These are phyloP conservation scores for Monochamus alternatus DNA, from an alignment of 2,888 invertebrate species.

Conservation along the genomic window DNA sequence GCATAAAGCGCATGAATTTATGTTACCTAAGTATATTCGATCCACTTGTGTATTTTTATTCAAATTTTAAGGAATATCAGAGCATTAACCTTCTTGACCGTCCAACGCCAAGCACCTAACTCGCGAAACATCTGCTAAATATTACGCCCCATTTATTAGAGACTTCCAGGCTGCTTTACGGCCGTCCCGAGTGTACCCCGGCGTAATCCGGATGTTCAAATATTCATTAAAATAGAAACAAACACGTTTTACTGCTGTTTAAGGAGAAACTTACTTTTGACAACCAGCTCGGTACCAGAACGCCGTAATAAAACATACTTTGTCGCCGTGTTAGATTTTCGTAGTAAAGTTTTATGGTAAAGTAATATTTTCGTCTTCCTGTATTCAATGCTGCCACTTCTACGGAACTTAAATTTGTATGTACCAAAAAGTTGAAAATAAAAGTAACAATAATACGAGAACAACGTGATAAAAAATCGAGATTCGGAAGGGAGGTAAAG, in stretches of 20 bases:
- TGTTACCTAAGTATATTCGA: no score
- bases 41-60: no score
- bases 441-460: no score
- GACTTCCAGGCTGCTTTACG: neutral
- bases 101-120: neutral
- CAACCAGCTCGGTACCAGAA: conserved; percentile 5
- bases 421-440: no score
- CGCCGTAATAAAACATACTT: conserved; percentile 24
- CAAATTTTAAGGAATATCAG: no score
- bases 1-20: no score
- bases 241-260: conserved; percentile 28
- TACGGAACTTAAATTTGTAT: no score
- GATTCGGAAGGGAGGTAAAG: no score
- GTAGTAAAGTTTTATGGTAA: no score
- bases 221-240: conserved; percentile 23
- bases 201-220: conserved; percentile 7
- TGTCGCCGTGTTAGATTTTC: neutral
- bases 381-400: no score
- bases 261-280: conserved; percentile 14
- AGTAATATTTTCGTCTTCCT: no score
- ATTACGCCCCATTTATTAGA: conserved; percentile 4
- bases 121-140: conserved; percentile 13
- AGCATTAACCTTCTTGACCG: neutral
- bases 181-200: neutral
- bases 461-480: no score